Conservation (phyloP, 2,888 invertebrate genomes). For the Hedya salicella region DNA sequence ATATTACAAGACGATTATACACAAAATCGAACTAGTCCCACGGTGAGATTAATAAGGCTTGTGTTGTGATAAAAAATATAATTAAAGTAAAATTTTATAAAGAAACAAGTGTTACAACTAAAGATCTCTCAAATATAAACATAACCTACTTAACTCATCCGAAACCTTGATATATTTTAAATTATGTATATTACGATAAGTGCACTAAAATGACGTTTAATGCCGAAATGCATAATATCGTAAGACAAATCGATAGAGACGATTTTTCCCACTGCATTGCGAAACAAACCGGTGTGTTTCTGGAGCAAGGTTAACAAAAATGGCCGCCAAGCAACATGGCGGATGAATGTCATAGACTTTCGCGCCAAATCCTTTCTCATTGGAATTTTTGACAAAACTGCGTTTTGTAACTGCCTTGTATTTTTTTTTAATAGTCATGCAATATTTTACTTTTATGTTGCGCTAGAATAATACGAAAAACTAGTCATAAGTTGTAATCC, state of each 20-base stretch:
- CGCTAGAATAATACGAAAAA: too few species aligned
- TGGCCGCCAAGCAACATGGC: conserved; percentile 73
- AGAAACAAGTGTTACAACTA: background rate
- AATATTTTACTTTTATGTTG: conserved; percentile 31
- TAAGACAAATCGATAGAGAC: conserved; percentile 65
- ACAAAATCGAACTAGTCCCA: too few species aligned
- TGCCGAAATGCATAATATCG: conserved; percentile 51
- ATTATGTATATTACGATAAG: conserved; percentile 21
- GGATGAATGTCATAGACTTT: conserved; percentile 75
- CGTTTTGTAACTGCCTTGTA: background rate
- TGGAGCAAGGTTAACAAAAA: conserved; percentile 79
- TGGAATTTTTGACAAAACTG: conserved; percentile 44
- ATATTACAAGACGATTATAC: too few species aligned
- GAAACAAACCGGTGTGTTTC: conserved; percentile 72
- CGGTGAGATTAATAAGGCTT: too few species aligned
- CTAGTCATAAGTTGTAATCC: too few species aligned
- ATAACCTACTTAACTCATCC: conserved; percentile 18
- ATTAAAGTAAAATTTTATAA: too few species aligned
- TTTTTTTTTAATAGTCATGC: too few species aligned
- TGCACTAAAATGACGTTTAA: conserved; percentile 42
- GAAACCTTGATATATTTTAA: conserved; percentile 27
- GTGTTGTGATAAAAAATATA: too few species aligned
- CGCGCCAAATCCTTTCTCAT: conserved; percentile 67
- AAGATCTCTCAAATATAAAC: conserved; percentile 16
- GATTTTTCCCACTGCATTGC: conserved; percentile 78